Evolutionary conservation across 2,888 invertebrate genomes (phyloP), one percentile per base, ranked within the genome.

Genomic region (Mactromeris polynyma): DNA sequence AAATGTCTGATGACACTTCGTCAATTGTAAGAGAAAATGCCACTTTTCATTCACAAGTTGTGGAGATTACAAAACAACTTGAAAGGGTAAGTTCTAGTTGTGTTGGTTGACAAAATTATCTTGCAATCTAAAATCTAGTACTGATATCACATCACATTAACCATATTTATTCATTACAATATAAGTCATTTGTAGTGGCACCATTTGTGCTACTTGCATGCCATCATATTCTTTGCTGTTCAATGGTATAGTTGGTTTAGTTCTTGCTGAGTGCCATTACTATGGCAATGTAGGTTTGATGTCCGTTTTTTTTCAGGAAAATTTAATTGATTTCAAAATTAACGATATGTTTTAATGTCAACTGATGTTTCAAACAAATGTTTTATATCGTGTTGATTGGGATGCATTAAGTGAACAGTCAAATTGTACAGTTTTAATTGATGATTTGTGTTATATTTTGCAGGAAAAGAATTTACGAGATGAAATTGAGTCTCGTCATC

Each of bases 21-120:
- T 89, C 94, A 54, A 91, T 96, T 38, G 94, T 95, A 19, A 90
- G 94, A 86, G 96, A 96, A 89, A 96, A 96, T 86, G 94, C 96
- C 9, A 85, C 93, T 0, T 92, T 96, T 33, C 94, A 92, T 64
- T 95, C 95, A 83, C 95, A 95, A 82, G 92, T 95, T 33, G 51
- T 93, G n/a, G 96, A 96, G 80, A 86, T 96, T 4, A 91, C 94
- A 40, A 95, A 94, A 86, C 96, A 95, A 87, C 89, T 96, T 1
- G 95, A 95, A 21, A 93, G 95, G 94, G 96, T 96, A 80, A 89
- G 96, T 54, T 64, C 21, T 9, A 64, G 58, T 26, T 26, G n/a
- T 64, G 11, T 64, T 58, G 7, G 46, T 46, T 46, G 11, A 46
- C n/a, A n/a, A n/a, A n/a, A n/a, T n/a, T n/a, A n/a, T n/a, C n/a